Conservation (phyloP, 2,888 invertebrate genomes). For the Melanargia galathea region DNA sequence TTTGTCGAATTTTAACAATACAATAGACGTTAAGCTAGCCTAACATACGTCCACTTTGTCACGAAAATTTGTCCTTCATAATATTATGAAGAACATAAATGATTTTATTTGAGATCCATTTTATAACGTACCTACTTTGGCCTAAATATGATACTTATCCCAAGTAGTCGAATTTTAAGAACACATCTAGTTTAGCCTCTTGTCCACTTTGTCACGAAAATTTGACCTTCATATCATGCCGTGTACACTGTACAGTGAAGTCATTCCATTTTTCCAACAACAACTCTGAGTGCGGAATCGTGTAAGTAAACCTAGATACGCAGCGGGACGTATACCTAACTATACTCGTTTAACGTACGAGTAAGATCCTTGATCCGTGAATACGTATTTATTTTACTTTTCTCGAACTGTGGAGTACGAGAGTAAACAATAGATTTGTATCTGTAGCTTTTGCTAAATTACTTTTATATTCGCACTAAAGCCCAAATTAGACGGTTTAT, state of each 20-base stretch:
- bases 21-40: too few species aligned
- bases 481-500: too few species aligned
- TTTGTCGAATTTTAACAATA: too few species aligned
- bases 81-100: too few species aligned
- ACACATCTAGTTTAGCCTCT: too few species aligned
- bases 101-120: too few species aligned
- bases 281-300: neutral
- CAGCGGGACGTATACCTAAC: neutral
- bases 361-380: slow-evolving; percentile 2
- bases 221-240: slow-evolving; percentile 1
- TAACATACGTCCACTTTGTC: too few species aligned
- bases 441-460: too few species aligned
- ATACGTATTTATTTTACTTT: neutral
- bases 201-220: neutral
- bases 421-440: neutral
- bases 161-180: too few species aligned
- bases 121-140: too few species aligned
- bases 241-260: neutral
- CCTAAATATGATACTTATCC: neutral
- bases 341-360: neutral
- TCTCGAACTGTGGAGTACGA: neutral
- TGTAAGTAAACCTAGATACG: slow-evolving; percentile 8
- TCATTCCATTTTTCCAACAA: slow-evolving; percentile 10
- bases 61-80: too few species aligned
- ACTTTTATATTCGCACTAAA: too few species aligned